These are phyloP conservation scores for Nyctibius grandis DNA, from an alignment of 2,797 vertebrate species.

Conservation along the genomic window DNA sequence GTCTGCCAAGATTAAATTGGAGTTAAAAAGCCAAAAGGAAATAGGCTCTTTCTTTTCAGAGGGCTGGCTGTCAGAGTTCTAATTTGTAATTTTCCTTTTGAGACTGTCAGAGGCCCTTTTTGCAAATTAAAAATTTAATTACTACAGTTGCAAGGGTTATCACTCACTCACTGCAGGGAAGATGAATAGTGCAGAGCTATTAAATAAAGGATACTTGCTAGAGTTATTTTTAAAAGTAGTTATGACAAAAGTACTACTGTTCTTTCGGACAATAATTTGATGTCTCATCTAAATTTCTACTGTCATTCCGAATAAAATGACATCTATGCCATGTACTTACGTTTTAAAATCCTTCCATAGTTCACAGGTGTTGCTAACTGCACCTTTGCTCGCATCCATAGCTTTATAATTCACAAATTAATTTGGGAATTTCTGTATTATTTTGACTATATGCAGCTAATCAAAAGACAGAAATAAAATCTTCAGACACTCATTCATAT, in stretches of 20 bases:
- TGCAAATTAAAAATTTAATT: conserved; percentile 53
- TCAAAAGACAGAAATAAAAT: background rate
- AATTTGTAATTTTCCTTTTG: conserved; percentile 38
- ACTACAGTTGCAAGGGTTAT: conserved; percentile 14
- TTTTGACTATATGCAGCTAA: background rate
- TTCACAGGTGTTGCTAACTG: background rate
- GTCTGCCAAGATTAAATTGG: background rate
- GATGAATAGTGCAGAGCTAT: background rate
- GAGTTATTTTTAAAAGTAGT: conserved; percentile 6
- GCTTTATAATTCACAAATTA: background rate
- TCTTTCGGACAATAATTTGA: conserved; percentile 12
- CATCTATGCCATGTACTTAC: background rate
- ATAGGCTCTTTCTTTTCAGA: background rate
- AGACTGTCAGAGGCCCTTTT: conserved; percentile 23
- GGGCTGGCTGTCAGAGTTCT: background rate
- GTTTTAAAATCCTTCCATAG: background rate
- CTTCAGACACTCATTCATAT: background rate
- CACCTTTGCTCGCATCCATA: background rate
- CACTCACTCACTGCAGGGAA: conserved; percentile 8
- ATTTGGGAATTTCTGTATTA: background rate
- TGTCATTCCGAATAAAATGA: conserved; percentile 17
- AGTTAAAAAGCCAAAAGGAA: conserved; percentile 1
- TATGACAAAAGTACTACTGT: conserved; percentile 4
- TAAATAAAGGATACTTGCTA: conserved; percentile 42
- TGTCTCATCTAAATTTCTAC: conserved; percentile 23